Base-by-base conservation (phyloP, 2,113 vertebrate species). In the Ciconia stormi region DNA sequence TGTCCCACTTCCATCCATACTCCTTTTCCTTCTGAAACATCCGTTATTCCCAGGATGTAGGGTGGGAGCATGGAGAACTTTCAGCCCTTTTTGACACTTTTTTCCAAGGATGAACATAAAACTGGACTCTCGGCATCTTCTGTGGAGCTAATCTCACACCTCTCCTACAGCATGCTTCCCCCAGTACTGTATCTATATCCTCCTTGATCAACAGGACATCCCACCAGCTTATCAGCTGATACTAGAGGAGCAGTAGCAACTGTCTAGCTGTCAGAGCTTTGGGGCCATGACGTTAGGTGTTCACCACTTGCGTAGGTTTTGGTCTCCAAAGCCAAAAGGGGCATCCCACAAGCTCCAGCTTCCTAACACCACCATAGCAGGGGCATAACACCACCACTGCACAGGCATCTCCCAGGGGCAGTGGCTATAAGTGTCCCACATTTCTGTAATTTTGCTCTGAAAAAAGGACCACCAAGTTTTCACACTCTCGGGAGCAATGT, bases 401-500 rank as follows among this genome's bases (percentile, higher is more conserved):
- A 62, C n/a, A 32, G 16, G 14, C 30, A 34, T 36, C 26, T 74
- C 63, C 36, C 13, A 25, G 18, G 26, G 23, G 21, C 26, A 66
- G 46, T 49, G 42, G 30, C 47, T 82, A 8, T 40, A 47, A 10
- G 2, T 1, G 1, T 47, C 63, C 46, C n/a, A 5, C 11, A 15
- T 34, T 81, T 73, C 46, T 84, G 53, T 73, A 29, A 34, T 38
- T 87, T 26, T 56, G n/a, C 40, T 55, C 22, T 40, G 69, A 42
- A 26, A 52, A 93, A 69, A 81, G 23, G 17, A 29, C 18, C 1
- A 3, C 40, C 20, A 59, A 26, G 15, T 12, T 11, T 21, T 91
- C 29, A 13, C 1, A 4, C n/a, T 63, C 2, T 1, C 0, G 3
- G 49, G 18, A 72, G 38, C 21, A 34, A 1, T 1, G 1, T 34